A percentile compares a stretch with the other conserved stretches of the same genome.
Evolutionary conservation across 2,888 invertebrate genomes (phyloP).

Genomic region (Rotaria macrura): DNA sequence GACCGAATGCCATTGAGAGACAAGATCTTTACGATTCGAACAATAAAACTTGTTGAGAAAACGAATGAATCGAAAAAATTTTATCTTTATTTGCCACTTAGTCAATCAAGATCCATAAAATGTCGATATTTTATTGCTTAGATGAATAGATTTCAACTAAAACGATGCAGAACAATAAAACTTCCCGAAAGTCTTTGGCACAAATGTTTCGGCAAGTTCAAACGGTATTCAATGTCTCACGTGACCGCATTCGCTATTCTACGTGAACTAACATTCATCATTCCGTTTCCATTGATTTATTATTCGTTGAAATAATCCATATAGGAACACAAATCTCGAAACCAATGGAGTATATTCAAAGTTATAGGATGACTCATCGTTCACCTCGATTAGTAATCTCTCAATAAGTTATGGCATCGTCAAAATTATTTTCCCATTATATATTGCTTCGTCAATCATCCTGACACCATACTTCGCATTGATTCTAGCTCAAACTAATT

Average conservation of each 20-base stretch:
- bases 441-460: neutral
- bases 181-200: neutral
- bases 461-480: neutral
- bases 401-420: neutral
- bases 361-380: neutral
- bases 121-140: neutral
- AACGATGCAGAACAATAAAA: neutral
- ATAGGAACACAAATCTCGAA: neutral
- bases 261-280: neutral
- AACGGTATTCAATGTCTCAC: neutral
- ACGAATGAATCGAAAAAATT: no score
- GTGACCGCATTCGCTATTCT: constrained; percentile 3
- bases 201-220: neutral
- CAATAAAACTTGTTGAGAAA: no score
- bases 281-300: neutral
- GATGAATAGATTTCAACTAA: neutral
- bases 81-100: no score
- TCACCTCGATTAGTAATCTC: neutral
- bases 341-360: neutral
- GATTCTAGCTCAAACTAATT: neutral
- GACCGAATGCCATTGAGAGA: no score
- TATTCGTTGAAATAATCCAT: neutral
- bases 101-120: neutral
- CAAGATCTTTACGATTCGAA: neutral
- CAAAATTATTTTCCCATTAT: neutral